A percentile compares a stretch with the other conserved stretches of the same genome.
phyloP scores from a whole-genome alignment of 2,113 vertebrate species.

The Rhabdomys dilectus region DNA sequence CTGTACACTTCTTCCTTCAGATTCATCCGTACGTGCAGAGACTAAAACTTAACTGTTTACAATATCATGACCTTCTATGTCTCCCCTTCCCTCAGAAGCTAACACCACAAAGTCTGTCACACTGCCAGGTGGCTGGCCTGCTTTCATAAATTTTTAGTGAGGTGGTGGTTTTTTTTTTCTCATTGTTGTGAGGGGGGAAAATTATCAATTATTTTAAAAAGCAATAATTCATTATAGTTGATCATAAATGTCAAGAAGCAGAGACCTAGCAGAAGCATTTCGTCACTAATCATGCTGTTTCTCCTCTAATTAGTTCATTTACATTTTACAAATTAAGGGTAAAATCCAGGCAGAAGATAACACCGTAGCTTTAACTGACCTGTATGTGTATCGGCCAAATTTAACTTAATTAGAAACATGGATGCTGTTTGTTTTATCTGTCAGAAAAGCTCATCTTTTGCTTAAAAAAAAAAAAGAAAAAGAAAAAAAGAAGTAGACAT shows the following conservation, averaged over 20 bases:
- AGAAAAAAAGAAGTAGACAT: constrained; percentile 87
- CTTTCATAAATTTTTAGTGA: constrained; percentile 63
- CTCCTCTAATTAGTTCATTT: constrained; percentile 92
- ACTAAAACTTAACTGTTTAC: constrained; percentile 45
- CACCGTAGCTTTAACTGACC: constrained; percentile 89
- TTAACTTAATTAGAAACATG: constrained; percentile 93
- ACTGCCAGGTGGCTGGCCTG: constrained; percentile 7
- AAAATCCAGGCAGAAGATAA: constrained; percentile 89
- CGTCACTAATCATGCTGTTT: constrained; percentile 88
- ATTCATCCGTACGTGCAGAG: neutral
- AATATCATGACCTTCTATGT: neutral
- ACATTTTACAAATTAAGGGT: constrained; percentile 91
- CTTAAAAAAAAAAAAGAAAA: constrained; percentile 84
- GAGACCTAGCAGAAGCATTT: constrained; percentile 85
- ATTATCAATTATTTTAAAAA: constrained; percentile 81
- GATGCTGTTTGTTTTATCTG: constrained; percentile 93
- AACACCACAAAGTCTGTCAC: constrained; percentile 24
- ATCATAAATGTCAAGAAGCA: constrained; percentile 87
- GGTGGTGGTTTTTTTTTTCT: constrained; percentile 60
- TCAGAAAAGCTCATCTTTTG: constrained; percentile 93
- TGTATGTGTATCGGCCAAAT: constrained; percentile 92
- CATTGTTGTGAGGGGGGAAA: constrained; percentile 46
- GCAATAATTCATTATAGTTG: constrained; percentile 84
- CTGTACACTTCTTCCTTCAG: constrained; percentile 9
- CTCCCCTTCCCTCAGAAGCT: constrained; percentile 36